phyloP scores from a whole-genome alignment of 2,797 vertebrate genomes.

The Rhabdophis nuchalis region DNA sequence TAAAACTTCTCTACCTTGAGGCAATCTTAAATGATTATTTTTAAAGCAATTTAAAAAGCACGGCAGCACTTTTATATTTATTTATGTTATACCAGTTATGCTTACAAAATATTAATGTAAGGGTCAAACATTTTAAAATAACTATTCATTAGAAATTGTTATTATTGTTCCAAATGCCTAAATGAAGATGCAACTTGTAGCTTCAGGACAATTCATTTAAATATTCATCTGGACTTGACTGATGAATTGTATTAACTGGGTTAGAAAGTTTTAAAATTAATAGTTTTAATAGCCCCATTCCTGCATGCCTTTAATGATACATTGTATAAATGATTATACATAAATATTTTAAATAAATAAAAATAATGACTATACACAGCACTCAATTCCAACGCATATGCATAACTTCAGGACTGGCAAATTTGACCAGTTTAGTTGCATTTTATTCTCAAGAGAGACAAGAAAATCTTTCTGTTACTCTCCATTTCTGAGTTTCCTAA shows the following conservation, averaged over 20 bases:
- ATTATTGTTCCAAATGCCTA: neutral
- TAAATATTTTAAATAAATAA: neutral
- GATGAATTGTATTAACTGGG: neutral
- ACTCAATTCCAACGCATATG: neutral
- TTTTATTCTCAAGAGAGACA: neutral
- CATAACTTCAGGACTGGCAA: neutral
- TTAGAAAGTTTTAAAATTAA: neutral
- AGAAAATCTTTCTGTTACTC: neutral
- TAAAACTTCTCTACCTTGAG: constrained; percentile 17
- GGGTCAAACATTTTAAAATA: neutral
- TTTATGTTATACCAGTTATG: neutral
- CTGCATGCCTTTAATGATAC: neutral
- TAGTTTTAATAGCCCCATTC: neutral
- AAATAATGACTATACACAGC: neutral
- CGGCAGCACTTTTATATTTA: constrained; percentile 4
- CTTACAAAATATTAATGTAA: neutral
- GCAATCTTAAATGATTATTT: constrained; percentile 22
- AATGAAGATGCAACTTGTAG: neutral
- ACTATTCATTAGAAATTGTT: neutral
- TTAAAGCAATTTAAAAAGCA: neutral
- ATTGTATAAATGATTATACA: neutral
- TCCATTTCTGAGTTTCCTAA: neutral
- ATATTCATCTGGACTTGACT: neutral
- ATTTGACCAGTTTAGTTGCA: neutral
- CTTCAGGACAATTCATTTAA: neutral